phyloP scores from a whole-genome alignment of 2,113 vertebrate genomes.

The Grantiella picta region DNA sequence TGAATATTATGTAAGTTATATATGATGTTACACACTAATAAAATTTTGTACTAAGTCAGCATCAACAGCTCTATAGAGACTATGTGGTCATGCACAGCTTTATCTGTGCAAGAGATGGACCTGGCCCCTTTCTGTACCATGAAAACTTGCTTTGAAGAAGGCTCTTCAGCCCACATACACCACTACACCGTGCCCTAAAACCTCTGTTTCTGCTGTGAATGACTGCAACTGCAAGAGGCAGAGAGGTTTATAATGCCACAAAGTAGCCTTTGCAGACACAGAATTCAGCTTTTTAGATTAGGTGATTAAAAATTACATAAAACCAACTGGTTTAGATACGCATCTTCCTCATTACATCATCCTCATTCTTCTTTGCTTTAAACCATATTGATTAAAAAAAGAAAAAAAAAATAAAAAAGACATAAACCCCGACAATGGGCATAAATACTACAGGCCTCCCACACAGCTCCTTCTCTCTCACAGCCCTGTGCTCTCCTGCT shows the following conservation, averaged over 20 bases:
- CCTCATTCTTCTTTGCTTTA: not conserved
- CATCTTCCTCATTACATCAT: not conserved
- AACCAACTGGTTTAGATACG: not conserved
- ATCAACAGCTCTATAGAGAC: not conserved
- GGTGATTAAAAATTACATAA: not conserved
- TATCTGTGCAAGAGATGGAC: not conserved
- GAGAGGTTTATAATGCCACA: not conserved
- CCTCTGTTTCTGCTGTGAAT: not conserved
- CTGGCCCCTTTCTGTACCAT: not conserved
- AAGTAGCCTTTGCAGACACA: not conserved
- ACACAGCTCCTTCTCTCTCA: not conserved
- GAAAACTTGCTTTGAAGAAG: not conserved
- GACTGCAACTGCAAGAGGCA: not conserved
- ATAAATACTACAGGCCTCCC: not conserved
- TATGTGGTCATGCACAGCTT: accelerated
- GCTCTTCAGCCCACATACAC: not conserved
- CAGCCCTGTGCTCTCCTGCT: not conserved
- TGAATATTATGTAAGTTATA: not conserved
- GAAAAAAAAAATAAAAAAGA: not conserved
- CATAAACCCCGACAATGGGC: not conserved
- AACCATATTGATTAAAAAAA: not conserved
- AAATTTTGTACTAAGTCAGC: not conserved
- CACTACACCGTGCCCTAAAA: not conserved
- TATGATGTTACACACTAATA: not conserved
- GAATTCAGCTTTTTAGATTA: not conserved